Conservation (phyloP, 1,140 invertebrate genomes). For the Helicoverpa zea region DNA sequence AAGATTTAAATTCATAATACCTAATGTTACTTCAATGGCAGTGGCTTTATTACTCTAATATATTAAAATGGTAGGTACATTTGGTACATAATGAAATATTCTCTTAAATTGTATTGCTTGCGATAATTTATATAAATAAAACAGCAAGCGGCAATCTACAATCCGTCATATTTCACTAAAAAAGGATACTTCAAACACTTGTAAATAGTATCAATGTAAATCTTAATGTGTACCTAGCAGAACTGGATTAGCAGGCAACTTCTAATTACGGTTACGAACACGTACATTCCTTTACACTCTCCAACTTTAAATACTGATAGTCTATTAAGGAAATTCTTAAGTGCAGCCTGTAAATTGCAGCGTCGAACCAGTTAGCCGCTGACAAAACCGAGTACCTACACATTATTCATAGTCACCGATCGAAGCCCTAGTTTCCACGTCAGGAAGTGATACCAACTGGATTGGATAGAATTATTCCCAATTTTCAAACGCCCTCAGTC, state of each 20-base stretch:
- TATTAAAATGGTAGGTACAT: too few species aligned
- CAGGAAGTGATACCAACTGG: slow-evolving; percentile 47
- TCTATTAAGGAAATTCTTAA: slow-evolving; percentile 46
- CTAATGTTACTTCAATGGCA: too few species aligned
- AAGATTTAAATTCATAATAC: too few species aligned
- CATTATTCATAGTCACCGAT: slow-evolving; percentile 49
- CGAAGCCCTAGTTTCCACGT: slow-evolving; percentile 48
- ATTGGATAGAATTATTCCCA: slow-evolving; percentile 50
- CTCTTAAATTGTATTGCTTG: too few species aligned
- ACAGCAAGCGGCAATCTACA: too few species aligned
- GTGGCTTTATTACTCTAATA: too few species aligned
- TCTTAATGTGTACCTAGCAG: slow-evolving; percentile 3
- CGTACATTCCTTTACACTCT: slow-evolving; percentile 45
- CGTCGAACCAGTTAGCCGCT: slow-evolving; percentile 35
- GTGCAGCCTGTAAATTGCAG: slow-evolving; percentile 28
- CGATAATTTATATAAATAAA: too few species aligned
- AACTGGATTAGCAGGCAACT: slow-evolving; percentile 12
- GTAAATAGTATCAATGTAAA: not conserved
- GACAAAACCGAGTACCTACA: slow-evolving; percentile 45
- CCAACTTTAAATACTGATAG: slow-evolving; percentile 33
- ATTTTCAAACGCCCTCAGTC: slow-evolving; percentile 50
- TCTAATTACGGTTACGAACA: slow-evolving; percentile 30
- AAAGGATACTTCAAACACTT: too few species aligned
- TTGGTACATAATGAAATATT: too few species aligned
- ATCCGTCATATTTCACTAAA: too few species aligned